Evolutionary conservation across 2,888 invertebrate species (phyloP), one percentile per base, ranked within the genome.

Genomic region (Tenodera sinensis): DNA sequence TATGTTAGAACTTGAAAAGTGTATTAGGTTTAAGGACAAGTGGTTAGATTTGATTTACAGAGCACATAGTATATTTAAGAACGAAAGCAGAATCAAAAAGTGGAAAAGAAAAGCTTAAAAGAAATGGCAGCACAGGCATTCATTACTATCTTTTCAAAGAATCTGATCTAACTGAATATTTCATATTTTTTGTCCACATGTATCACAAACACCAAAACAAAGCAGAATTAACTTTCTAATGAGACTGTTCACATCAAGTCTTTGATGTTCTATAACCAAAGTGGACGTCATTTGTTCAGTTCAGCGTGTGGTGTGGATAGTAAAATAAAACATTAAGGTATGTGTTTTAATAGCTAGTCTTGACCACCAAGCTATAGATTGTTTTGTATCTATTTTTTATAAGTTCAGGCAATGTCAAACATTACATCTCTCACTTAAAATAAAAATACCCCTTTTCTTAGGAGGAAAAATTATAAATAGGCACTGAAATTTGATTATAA

Each of bases 341-440:
- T 71, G 54, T 82, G 87, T 87, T 87, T 82, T 83, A 87, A 34
- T 83, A 87, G 87, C 87, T 87, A 87, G 87, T 87, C 87, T 82
- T 87, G n/a, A 81, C 28, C 47, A 47, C 47, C 87, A 82, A 83
- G 87, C 87, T 87, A 82, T 87, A 87, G 83, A 87, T 83, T 87
- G 42, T 87, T 87, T 87, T 87, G 25, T 87, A 87, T 87, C 82
- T 87, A 87, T 87, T 87, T 87, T 87, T 82, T 83, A 87, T 87
- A 87, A 81, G 87, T 87, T 86, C 28, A 81, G 28, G 86, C 81
- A 86, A 71, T 86, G 54, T 82, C 30, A 83, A 34, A 30, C n/a
- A 47, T 15, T 14, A 47, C 42, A 27, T 28, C 34, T n/a, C 25
- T 87, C 82, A 25, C 30, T 86, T 71, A 28, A 15, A 71, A 30